Evolutionary conservation across 1,140 invertebrate species (phyloP).

Genomic region (Drosophila pseudoobscura): DNA sequence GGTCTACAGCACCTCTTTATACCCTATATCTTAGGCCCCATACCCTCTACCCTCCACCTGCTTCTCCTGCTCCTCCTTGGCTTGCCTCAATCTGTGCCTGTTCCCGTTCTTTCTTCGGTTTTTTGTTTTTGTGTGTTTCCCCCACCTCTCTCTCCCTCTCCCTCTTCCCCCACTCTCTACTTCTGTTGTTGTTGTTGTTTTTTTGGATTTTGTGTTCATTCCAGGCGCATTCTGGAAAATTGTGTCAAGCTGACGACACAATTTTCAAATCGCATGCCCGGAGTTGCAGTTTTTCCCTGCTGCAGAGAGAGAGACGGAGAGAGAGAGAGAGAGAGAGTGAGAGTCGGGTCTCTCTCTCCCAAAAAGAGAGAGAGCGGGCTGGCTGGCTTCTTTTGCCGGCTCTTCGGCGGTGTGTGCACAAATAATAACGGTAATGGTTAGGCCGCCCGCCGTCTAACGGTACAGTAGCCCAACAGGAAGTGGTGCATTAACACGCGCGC

Average conservation of each 20-base stretch:
- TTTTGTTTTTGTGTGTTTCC: constrained; percentile 19
- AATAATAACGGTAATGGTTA: constrained; percentile 58
- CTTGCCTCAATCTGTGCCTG: neutral
- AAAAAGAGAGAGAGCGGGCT: constrained; percentile 3
- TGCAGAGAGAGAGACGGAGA: constrained; percentile 12
- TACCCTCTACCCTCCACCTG: too few species aligned
- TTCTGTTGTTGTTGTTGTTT: constrained; percentile 26
- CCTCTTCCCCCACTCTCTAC: neutral
- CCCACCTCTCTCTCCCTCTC: constrained; percentile 1
- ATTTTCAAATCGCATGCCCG: constrained; percentile 79
- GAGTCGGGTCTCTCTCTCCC: neutral
- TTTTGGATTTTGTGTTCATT: constrained; percentile 47
- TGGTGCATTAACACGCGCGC: constrained; percentile 81
- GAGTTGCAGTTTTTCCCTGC: constrained; percentile 65
- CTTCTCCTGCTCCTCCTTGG: too few species aligned
- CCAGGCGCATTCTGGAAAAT: constrained; percentile 83
- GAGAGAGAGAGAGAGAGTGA: neutral
- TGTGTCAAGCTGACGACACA: constrained; percentile 81
- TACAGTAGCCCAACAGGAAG: constrained; percentile 82
- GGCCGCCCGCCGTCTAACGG: constrained; percentile 42
- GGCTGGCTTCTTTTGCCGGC: constrained; percentile 46
- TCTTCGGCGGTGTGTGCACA: constrained; percentile 44
- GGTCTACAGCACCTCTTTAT: too few species aligned
- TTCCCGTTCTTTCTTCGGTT: constrained; percentile 13
- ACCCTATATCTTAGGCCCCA: too few species aligned